A percentile compares a stretch with the other conserved stretches of the same genome.
These are phyloP conservation scores for Drosophila subpulchrella DNA, from an alignment of 1,140 invertebrate species.

Conservation along the genomic window DNA sequence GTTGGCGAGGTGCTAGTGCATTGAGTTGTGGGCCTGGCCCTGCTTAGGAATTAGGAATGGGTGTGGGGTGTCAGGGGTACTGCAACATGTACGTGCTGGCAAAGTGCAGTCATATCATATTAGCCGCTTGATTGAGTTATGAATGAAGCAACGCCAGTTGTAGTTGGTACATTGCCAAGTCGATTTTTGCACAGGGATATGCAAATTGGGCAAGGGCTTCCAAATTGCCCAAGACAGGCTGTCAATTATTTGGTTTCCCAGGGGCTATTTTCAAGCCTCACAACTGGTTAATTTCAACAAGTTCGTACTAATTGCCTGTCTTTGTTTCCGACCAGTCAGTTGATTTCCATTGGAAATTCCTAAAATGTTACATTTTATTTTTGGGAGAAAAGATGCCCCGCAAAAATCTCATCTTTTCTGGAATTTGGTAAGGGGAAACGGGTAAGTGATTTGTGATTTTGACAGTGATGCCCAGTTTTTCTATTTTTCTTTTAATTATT, in stretches of 20 bases:
- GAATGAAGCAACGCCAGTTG: conserved; percentile 37
- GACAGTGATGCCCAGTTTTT: neutral
- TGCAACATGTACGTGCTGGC: conserved; percentile 32
- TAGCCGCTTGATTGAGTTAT: conserved; percentile 62
- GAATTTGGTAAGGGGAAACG: neutral
- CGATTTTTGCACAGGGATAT: conserved; percentile 6
- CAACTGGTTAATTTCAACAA: conserved; percentile 30
- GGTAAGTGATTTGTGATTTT: neutral
- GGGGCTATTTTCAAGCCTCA: conserved; percentile 2
- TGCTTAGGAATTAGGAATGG: conserved; percentile 28
- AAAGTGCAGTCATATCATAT: conserved; percentile 59
- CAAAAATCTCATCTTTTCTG: neutral
- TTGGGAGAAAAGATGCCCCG: too few species aligned
- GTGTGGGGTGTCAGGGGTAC: too few species aligned
- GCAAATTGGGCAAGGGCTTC: conserved; percentile 25
- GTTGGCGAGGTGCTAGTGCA: conserved; percentile 18
- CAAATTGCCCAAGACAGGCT: conserved; percentile 3
- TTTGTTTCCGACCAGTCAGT: conserved; percentile 12
- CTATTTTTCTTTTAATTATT: too few species aligned
- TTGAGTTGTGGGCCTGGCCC: conserved; percentile 19
- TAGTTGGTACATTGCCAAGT: conserved; percentile 25
- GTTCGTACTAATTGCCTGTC: conserved; percentile 21
- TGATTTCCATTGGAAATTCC: neutral
- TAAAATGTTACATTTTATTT: neutral
- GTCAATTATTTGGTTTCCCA: conserved; percentile 38